Base-by-base conservation (phyloP, 2,888 invertebrate genomes). In the Nomada fabriciana region DNA sequence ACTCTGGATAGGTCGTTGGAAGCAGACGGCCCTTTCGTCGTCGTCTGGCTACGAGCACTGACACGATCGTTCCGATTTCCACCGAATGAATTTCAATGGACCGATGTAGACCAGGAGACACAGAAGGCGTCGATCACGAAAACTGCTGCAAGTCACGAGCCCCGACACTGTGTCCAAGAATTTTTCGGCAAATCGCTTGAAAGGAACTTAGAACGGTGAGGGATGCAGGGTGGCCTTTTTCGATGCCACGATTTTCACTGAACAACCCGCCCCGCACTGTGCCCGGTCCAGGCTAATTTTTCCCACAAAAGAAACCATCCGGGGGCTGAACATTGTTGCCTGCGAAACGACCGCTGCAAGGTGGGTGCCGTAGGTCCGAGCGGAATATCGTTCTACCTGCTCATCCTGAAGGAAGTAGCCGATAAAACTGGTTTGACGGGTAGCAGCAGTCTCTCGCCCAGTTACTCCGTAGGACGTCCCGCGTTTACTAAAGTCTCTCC, bases 391-490 rank as follows among this genome's bases (percentile, higher is more conserved):
- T 83, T 86, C 86, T 89, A 90, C 90, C 90, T 90, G 89, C 87
- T 69, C 88, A 89, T 90, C 89, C 85, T 89, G 87, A 84, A 91
- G 90, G 90, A 92, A 91, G 90, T 92, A 90, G 92, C 92, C 91
- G 93, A 93, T 92, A 91, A 93, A 93, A 93, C 93, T 93, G 93
- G 93, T 93, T 93, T 93, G 93, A 93, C 93, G 92, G 89, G 93
- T 93, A 90, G 90, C 90, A 84, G 84, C 82, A 87, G 86, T 85
- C 86, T 83, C 86, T 83, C 88, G 88, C 84, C 85, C 90, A 87
- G 88, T 90, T 86, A 89, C 88, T 79, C 83, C 84, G 89, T 82
- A 83, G 80, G 84, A 85, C 74, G 84, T 84, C 87, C 86, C 75
- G 85, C 83, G 87, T 88, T 88, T 86, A 61, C 70, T 36, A 29